Evolutionary conservation across 2,888 invertebrate genomes (phyloP).

Genomic region (Ceriagrion tenellum): DNA sequence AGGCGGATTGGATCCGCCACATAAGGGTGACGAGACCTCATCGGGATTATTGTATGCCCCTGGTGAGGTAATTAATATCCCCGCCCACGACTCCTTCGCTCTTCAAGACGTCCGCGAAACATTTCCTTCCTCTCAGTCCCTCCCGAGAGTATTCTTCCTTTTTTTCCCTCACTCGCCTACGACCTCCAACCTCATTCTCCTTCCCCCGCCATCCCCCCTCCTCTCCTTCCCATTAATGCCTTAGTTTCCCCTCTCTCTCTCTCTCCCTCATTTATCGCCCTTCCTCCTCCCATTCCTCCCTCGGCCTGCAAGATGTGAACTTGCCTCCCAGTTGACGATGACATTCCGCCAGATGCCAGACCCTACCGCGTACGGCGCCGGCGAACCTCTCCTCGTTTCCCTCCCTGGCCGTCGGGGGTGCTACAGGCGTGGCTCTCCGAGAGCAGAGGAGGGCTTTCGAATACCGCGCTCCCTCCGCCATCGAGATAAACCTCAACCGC

Average conservation of each 20-base stretch:
- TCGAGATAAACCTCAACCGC: background rate
- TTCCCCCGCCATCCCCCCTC: background rate
- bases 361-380: background rate
- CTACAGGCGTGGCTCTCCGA: background rate
- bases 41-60: background rate
- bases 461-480: background rate
- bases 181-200: background rate
- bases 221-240: background rate
- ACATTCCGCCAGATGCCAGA: conserved; percentile 59
- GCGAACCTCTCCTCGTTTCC: conserved; percentile 6
- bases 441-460: background rate
- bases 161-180: background rate
- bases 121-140: background rate
- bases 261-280: background rate
- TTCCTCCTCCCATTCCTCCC: too few species aligned
- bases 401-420: background rate
- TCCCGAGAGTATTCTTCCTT: background rate
- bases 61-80: background rate
- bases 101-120: background rate
- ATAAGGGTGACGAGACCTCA: background rate
- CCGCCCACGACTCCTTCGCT: background rate
- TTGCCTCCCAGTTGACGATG: background rate
- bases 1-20: background rate
- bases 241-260: background rate
- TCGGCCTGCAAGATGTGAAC: background rate